phyloP scores from a whole-genome alignment of 2,888 invertebrate species.

The Protophormia terraenovae region DNA sequence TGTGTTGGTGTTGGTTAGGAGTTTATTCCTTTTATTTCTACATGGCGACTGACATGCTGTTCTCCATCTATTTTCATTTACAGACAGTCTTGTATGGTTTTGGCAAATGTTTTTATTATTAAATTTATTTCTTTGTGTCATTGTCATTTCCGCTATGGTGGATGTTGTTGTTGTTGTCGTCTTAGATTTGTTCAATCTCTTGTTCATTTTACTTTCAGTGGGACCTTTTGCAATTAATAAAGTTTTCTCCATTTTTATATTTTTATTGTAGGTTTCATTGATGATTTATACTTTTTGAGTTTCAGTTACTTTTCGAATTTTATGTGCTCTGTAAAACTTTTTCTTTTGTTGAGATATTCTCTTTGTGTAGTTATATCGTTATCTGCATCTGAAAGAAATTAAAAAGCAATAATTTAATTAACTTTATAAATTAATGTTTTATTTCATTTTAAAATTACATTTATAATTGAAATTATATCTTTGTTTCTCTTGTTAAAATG shows the following conservation, averaged over 20 bases:
- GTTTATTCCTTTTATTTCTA: background rate
- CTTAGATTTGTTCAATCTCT: background rate
- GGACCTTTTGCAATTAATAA: conserved; percentile 27
- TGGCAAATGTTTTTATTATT: conserved; percentile 4
- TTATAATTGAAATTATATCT: too few relatives aligned
- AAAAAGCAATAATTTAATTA: background rate
- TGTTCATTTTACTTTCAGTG: conserved; percentile 15
- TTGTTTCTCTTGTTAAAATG: too few relatives aligned
- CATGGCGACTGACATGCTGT: background rate
- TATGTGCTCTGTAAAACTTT: too few relatives aligned
- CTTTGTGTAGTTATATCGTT: background rate
- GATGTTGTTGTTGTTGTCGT: background rate
- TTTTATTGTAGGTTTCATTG: background rate
- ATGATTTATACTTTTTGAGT: background rate
- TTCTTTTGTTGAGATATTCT: background rate
- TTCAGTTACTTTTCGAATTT: too few relatives aligned
- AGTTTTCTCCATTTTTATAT: background rate
- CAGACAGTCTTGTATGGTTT: background rate
- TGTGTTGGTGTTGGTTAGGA: background rate
- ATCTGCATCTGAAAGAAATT: background rate
- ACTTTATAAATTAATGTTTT: too few relatives aligned
- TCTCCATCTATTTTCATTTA: background rate
- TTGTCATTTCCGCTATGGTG: background rate
- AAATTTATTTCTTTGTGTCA: conserved; percentile 10
- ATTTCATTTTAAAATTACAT: too few relatives aligned